A percentile compares a stretch with the other conserved stretches of the same genome.
These are phyloP conservation scores for Drosophila ananassae DNA, from an alignment of 1,140 invertebrate species.

Conservation along the genomic window DNA sequence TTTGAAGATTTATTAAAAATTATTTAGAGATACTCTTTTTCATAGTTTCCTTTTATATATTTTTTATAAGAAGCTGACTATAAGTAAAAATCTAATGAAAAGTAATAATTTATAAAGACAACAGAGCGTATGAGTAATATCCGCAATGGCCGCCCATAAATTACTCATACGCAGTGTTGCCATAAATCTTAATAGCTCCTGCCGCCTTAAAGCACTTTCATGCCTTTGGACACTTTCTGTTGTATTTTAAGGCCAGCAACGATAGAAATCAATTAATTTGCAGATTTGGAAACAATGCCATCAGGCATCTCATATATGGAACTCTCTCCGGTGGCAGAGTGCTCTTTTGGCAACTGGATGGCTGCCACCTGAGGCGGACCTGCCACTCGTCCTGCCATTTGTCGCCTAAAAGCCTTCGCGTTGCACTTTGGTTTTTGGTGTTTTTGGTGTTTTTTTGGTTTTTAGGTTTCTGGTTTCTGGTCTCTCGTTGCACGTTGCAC, in stretches of 20 bases:
- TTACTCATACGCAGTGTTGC: conserved; percentile 8
- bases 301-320: not conserved
- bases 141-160: not conserved
- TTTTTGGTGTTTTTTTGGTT: not conserved
- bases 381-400: conserved; percentile 35
- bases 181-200: not conserved
- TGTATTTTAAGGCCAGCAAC: not conserved
- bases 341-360: not conserved
- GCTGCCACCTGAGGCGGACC: conserved; percentile 4
- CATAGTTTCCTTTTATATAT: no score
- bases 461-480: not conserved
- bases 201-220: no score
- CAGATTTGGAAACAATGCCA: not conserved
- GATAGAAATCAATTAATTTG: not conserved
- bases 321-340: not conserved
- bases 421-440: conserved; percentile 34
- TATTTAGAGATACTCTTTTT: no score
- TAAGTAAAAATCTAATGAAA: no score
- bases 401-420: conserved; percentile 46
- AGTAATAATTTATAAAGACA: no score
- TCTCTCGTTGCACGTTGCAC: not conserved
- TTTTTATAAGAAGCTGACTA: no score
- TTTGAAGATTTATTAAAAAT: no score
- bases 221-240: not conserved
- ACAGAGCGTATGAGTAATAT: no score